These are phyloP conservation scores for Arge pagana DNA, from an alignment of 2,888 invertebrate genomes.

Conservation along the genomic window DNA sequence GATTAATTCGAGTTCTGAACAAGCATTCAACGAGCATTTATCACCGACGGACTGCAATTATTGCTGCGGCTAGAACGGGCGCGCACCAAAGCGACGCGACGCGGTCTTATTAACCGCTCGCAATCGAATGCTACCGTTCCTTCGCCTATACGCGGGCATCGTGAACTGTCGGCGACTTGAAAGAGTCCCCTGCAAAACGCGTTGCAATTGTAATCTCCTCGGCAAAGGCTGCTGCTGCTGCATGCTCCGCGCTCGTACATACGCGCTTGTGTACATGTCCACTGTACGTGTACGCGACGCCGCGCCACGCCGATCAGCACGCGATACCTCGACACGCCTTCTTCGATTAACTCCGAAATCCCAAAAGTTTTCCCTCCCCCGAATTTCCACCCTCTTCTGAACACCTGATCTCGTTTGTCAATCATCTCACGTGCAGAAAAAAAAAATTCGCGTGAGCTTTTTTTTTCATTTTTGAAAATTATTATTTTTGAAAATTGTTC, in stretches of 20 bases:
- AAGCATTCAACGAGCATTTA: too few species aligned
- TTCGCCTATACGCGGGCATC: too few species aligned
- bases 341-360: too few species aligned
- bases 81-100: not conserved
- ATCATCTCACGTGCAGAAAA: too few species aligned
- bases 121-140: constrained; percentile 33
- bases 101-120: constrained; percentile 36
- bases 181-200: constrained; percentile 46
- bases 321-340: too few species aligned
- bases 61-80: constrained; percentile 22
- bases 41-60: not conserved
- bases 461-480: not conserved
- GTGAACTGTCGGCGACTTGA: constrained; percentile 49
- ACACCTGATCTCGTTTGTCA: too few species aligned
- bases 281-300: too few species aligned
- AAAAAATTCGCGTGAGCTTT: not conserved
- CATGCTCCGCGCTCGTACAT: constrained; percentile 18
- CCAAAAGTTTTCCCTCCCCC: too few species aligned
- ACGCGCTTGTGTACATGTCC: constrained; percentile 14
- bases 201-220: constrained; percentile 43
- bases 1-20: constrained; percentile 22
- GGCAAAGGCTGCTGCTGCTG: constrained; percentile 14
- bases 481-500: too few species aligned
- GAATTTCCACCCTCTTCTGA: too few species aligned
- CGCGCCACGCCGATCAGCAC: too few species aligned